These are phyloP conservation scores for Hippocampus kuda DNA, from an alignment of 2,797 vertebrate genomes.

Conservation along the genomic window DNA sequence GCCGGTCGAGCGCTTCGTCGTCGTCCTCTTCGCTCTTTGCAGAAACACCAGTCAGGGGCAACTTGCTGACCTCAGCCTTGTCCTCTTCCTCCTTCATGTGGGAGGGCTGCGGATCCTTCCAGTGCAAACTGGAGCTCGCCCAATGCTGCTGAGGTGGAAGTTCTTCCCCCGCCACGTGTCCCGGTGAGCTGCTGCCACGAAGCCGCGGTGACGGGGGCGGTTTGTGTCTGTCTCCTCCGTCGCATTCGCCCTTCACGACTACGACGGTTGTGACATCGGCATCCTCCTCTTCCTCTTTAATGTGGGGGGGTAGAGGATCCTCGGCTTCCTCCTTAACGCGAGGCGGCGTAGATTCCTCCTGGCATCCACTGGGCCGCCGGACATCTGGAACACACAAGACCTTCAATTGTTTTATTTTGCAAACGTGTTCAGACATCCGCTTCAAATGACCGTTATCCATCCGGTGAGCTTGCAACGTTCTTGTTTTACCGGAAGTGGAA, in stretches of 20 bases:
- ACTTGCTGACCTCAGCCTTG: neutral
- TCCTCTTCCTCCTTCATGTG: neutral
- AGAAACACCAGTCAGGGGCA: neutral
- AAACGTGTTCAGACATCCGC: too few species aligned
- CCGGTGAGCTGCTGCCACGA: neutral
- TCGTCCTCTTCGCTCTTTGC: neutral
- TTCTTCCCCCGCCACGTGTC: neutral
- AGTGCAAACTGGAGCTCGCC: neutral
- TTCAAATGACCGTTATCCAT: too few species aligned
- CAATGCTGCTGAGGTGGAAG: neutral
- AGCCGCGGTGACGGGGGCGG: neutral
- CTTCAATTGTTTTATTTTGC: too few species aligned
- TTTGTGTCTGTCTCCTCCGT: neutral
- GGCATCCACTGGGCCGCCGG: neutral
- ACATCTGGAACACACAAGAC: neutral
- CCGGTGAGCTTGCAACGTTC: too few species aligned
- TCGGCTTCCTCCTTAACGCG: neutral
- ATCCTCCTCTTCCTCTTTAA: neutral
- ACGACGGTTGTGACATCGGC: neutral
- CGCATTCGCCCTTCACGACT: neutral
- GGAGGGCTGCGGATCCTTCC: neutral
- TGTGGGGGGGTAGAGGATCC: neutral
- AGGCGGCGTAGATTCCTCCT: neutral
- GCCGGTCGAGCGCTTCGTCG: neutral
- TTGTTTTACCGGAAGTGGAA: too few species aligned